These are phyloP conservation scores for Dysmachus trigonus DNA, from an alignment of 2,888 invertebrate genomes.

Conservation along the genomic window DNA sequence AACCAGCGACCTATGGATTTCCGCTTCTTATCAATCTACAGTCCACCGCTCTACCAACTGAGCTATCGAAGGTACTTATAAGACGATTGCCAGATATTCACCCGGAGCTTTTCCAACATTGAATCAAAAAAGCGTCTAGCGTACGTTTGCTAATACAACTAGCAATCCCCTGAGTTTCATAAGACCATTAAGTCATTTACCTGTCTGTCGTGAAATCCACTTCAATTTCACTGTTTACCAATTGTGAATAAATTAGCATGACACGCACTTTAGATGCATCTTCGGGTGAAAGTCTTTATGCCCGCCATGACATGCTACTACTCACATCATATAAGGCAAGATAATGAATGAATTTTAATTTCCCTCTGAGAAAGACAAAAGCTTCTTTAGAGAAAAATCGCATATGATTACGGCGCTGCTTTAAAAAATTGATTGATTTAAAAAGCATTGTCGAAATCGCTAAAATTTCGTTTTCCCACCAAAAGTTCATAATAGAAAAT, in stretches of 20 bases:
- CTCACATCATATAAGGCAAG: background rate
- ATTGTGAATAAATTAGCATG: background rate
- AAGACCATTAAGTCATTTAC: background rate
- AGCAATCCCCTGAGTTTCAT: background rate
- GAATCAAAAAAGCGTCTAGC: background rate
- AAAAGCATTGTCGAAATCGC: background rate
- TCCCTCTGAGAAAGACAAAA: background rate
- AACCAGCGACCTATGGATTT: constrained; percentile 75
- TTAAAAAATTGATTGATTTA: background rate
- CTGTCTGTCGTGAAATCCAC: background rate
- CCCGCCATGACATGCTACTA: background rate
- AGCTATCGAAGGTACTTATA: constrained; percentile 55
- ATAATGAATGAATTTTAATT: background rate
- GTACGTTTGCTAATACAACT: background rate
- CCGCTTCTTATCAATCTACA: constrained; percentile 53
- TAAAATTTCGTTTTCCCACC: background rate
- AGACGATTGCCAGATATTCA: background rate
- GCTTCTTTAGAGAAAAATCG: background rate
- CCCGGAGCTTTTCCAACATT: background rate
- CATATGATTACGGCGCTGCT: background rate
- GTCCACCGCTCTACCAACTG: constrained; percentile 59
- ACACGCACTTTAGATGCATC: background rate
- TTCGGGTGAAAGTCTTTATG: background rate
- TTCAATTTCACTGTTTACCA: background rate
- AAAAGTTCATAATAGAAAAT: background rate